Evolutionary conservation across 23 tunicate species (phyloP).

Genomic region (Aplidium turbinatum): DNA sequence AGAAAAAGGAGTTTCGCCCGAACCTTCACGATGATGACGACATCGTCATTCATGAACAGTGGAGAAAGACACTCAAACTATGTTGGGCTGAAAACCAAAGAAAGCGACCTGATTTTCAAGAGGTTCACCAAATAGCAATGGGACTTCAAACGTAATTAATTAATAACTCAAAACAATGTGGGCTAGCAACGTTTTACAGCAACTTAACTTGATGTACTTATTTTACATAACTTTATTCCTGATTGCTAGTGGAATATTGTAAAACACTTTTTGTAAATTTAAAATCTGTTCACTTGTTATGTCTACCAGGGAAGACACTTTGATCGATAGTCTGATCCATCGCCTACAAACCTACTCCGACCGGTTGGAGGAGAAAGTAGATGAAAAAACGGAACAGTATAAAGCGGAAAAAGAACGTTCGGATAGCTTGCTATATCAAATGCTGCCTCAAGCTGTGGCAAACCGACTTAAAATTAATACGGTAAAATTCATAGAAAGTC

Average conservation of each 20-base stretch:
- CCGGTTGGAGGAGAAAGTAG: constrained; percentile 70
- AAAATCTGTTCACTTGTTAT: too few relatives aligned
- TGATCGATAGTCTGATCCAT: constrained; percentile 60
- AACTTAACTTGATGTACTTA: too few relatives aligned
- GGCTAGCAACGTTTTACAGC: too few relatives aligned
- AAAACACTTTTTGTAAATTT: too few relatives aligned
- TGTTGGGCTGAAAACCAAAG: constrained; percentile 76
- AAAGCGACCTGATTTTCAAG: constrained; percentile 57
- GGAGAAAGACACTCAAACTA: constrained; percentile 29
- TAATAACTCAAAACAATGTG: too few relatives aligned
- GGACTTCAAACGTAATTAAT: constrained; percentile 16
- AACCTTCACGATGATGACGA: constrained; percentile 74
- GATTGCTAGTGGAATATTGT: too few relatives aligned
- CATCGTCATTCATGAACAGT: constrained; percentile 46
- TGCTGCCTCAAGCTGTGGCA: constrained; percentile 83
- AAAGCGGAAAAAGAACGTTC: constrained; percentile 81
- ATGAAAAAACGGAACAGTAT: constrained; percentile 68
- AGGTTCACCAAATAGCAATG: constrained; percentile 27
- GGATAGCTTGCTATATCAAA: constrained; percentile 86
- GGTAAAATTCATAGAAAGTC: too few relatives aligned
- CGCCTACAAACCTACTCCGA: constrained; percentile 70
- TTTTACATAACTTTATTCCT: too few relatives aligned
- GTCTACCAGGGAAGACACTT: constrained; percentile 51
- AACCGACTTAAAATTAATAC: constrained; percentile 63
- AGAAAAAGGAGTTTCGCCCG: constrained; percentile 52